Conservation (phyloP, 1,140 invertebrate genomes). For the Pteromalus puparum region DNA sequence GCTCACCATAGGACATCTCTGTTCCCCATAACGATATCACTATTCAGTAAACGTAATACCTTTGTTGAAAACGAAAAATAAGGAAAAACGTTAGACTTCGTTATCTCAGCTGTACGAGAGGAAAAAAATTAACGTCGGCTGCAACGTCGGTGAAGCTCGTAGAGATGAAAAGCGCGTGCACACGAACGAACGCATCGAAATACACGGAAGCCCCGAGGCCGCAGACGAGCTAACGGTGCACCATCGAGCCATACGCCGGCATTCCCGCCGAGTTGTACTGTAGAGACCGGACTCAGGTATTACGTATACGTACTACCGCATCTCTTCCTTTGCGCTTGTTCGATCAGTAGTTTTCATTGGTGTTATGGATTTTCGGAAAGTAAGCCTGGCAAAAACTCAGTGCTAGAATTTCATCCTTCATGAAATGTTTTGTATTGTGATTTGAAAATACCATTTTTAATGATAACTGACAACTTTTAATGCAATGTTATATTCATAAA, state of each 20-base stretch:
- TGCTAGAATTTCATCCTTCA: too few species aligned
- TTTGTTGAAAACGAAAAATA: not conserved
- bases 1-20: not conserved
- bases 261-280: conserved; percentile 54
- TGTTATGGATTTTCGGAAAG: not conserved
- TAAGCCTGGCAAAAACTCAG: too few species aligned
- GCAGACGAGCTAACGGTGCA: conserved; percentile 68
- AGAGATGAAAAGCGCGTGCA: conserved; percentile 31
- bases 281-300: conserved; percentile 1
- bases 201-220: conserved; percentile 71
- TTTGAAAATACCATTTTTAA: too few species aligned
- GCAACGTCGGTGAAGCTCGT: not conserved
- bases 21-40: not conserved
- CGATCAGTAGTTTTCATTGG: not conserved
- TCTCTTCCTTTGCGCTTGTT: conserved; percentile 14
- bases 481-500: too few species aligned
- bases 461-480: too few species aligned
- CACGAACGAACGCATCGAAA: conserved; percentile 59
- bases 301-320: not conserved
- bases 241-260: conserved; percentile 52
- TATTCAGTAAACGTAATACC: not conserved
- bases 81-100: not conserved
- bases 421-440: too few species aligned
- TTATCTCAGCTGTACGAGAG: not conserved
- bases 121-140: not conserved